Conservation (phyloP, 2,113 vertebrate genomes). For the Drymodes brunneopygia region DNA sequence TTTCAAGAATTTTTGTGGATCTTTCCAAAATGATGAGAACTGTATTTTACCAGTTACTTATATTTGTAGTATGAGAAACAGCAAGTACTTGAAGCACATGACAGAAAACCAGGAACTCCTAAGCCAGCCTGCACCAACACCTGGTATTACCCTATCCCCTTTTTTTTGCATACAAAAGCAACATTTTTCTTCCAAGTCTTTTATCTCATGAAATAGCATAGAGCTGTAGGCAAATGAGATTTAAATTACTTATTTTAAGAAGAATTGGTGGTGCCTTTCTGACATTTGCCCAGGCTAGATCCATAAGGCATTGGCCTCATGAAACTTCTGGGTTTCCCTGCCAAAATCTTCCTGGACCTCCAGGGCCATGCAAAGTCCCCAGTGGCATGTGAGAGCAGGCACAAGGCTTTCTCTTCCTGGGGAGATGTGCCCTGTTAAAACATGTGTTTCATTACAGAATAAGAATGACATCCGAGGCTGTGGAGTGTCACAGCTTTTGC, state of each 20-base stretch:
- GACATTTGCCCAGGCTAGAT: neutral
- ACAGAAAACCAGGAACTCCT: neutral
- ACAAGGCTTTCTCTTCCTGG: neutral
- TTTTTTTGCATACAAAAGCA: neutral
- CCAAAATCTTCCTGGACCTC: neutral
- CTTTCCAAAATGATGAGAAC: neutral
- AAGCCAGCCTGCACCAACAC: neutral
- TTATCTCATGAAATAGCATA: neutral
- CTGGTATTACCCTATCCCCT: accelerated
- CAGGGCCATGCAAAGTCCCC: neutral
- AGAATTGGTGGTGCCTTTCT: neutral
- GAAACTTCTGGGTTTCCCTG: neutral
- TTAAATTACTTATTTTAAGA: neutral
- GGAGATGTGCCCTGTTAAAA: neutral
- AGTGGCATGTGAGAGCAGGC: neutral
- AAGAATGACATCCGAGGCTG: neutral
- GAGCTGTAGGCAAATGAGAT: neutral
- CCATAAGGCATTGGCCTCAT: neutral
- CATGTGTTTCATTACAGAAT: neutral
- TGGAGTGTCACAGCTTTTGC: neutral
- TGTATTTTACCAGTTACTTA: neutral
- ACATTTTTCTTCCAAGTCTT: neutral
- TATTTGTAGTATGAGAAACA: neutral
- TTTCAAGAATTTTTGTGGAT: neutral
- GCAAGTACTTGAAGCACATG: neutral